Evolutionary conservation across 2,113 vertebrate genomes (phyloP).

Genomic region (Chlamydotis undulata): DNA sequence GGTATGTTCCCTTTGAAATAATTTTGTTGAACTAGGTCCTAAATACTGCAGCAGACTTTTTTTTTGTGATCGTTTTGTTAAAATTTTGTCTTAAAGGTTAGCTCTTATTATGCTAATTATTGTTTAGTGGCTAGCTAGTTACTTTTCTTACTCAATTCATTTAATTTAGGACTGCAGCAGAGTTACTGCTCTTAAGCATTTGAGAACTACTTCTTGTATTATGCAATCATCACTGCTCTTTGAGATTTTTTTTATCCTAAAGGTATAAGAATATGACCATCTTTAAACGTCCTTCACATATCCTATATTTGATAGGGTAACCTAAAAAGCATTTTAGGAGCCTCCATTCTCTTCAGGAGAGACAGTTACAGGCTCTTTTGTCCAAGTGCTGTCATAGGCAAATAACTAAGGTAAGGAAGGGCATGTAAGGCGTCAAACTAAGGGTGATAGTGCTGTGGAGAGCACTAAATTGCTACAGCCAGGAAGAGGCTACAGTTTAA

Average conservation of each 20-base stretch:
- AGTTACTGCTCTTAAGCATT: neutral
- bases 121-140: neutral
- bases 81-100: neutral
- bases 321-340: neutral
- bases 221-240: neutral
- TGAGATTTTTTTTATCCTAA: neutral
- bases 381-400: neutral
- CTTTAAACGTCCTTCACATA: neutral
- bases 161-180: neutral
- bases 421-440: neutral
- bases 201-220: neutral
- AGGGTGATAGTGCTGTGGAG: neutral
- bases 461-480: neutral
- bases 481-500: neutral
- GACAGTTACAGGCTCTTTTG: neutral
- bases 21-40: neutral
- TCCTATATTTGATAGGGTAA: neutral
- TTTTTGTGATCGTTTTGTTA: neutral
- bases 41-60: neutral
- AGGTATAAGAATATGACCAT: neutral
- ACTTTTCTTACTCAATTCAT: neutral
- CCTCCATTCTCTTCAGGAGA: neutral
- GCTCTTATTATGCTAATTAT: neutral
- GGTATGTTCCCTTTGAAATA: neutral
- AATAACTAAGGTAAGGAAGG: neutral